These are phyloP conservation scores for Trachythela sp. DNA, from an alignment of 64 coral and sea anemone species.

Conservation along the genomic window DNA sequence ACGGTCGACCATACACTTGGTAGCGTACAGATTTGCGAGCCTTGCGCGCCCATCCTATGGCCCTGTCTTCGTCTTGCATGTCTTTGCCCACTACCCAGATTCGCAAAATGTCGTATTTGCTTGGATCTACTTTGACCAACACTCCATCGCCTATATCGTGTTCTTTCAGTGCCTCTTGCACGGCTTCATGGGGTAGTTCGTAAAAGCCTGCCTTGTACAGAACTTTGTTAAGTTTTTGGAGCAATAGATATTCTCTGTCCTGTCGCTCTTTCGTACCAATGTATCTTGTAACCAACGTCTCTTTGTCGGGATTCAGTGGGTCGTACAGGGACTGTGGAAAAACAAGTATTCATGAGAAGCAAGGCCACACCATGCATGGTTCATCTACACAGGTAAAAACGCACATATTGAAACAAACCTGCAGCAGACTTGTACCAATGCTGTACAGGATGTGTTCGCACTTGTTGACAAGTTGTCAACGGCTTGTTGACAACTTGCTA, in stretches of 20 bases:
- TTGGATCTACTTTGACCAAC: slow-evolving; percentile 71
- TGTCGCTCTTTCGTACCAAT: slow-evolving; percentile 47
- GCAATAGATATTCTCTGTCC: slow-evolving; percentile 57
- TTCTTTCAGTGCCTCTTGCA: slow-evolving; percentile 60
- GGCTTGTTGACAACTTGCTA: no score
- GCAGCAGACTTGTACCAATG: no score
- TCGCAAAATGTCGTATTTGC: slow-evolving; percentile 67
- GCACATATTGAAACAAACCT: no score
- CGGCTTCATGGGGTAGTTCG: slow-evolving; percentile 59
- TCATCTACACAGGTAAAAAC: no score
- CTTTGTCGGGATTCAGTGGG: slow-evolving; percentile 85
- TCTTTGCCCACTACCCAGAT: slow-evolving; percentile 85
- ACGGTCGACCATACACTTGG: not conserved
- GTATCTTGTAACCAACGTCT: slow-evolving; percentile 57
- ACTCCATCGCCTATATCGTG: slow-evolving; percentile 76
- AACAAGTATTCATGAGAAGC: no score
- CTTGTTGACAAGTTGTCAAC: no score
- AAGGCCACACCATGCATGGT: no score
- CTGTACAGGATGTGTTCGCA: no score
- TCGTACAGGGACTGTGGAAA: slow-evolving; percentile 64
- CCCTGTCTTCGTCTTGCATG: slow-evolving; percentile 46
- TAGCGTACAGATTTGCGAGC: slow-evolving; percentile 1
- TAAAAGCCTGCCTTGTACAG: slow-evolving; percentile 77
- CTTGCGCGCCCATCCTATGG: not conserved
- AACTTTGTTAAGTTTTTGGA: slow-evolving; percentile 58